Conservation (phyloP, 2,113 vertebrate genomes). For the Microcebus murinus region DNA sequence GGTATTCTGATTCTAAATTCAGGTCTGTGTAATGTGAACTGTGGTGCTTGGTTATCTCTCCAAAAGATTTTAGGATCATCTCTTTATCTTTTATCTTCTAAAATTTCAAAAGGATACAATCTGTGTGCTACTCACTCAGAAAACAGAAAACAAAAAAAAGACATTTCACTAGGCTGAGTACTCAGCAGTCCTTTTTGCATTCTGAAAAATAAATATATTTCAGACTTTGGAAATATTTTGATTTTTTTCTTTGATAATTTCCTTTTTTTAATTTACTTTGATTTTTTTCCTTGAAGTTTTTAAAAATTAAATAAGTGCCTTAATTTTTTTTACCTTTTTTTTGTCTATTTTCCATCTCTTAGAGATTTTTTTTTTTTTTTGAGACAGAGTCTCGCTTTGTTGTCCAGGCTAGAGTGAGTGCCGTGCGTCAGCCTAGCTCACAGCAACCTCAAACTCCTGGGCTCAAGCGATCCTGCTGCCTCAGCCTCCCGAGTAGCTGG, state of each 20-base stretch:
- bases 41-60: not conserved
- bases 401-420: too few species aligned
- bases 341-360: not conserved
- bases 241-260: not conserved
- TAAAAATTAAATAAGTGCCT: not conserved
- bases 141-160: not conserved
- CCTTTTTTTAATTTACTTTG: not conserved
- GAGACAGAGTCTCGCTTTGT: too few species aligned
- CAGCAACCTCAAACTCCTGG: too few species aligned
- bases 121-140: not conserved
- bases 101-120: not conserved
- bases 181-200: not conserved
- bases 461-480: too few species aligned
- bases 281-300: not conserved
- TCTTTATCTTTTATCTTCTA: not conserved
- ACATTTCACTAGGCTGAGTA: not conserved
- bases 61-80: not conserved
- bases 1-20: not conserved
- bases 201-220: not conserved
- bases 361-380: not conserved
- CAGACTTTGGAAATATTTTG: not conserved
- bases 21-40: not conserved
- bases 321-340: not conserved
- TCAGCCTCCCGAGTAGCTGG: too few species aligned
- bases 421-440: too few species aligned